Conservation (phyloP, 1,140 invertebrate species). For the Pseudobourletiella spinata region DNA sequence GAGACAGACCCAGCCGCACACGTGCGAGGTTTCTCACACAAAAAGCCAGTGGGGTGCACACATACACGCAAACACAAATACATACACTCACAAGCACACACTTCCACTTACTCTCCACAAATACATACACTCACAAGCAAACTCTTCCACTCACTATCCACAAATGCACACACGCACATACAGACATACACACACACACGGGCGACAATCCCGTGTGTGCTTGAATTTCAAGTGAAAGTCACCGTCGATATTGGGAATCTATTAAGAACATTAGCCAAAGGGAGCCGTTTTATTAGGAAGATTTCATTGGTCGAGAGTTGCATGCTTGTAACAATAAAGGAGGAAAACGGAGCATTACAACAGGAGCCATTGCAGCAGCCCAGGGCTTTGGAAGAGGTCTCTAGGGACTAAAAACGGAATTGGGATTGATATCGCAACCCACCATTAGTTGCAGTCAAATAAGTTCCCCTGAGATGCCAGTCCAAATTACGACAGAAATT, state of each 20-base stretch:
- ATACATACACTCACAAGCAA: too few species aligned
- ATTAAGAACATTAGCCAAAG: slow-evolving; percentile 34
- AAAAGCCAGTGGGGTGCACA: too few species aligned
- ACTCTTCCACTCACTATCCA: too few species aligned
- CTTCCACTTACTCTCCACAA: too few species aligned
- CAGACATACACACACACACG: not conserved
- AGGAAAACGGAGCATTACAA: slow-evolving; percentile 14
- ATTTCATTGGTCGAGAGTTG: slow-evolving; percentile 31
- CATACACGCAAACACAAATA: too few species aligned
- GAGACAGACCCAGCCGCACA: too few species aligned
- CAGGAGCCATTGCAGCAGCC: slow-evolving; percentile 20
- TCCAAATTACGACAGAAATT: slow-evolving; percentile 37
- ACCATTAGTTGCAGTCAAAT: slow-evolving; percentile 37
- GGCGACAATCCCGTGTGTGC: not conserved
- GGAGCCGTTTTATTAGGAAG: slow-evolving; percentile 33
- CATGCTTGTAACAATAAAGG: slow-evolving; percentile 35
- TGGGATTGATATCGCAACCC: slow-evolving; percentile 37
- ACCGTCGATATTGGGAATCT: slow-evolving; percentile 34
- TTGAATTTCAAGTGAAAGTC: slow-evolving; percentile 7
- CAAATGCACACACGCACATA: not conserved
- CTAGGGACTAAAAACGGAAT: slow-evolving; percentile 31
- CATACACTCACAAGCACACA: too few species aligned
- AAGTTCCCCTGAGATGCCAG: slow-evolving; percentile 36
- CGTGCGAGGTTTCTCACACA: too few species aligned
- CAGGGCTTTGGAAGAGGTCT: slow-evolving; percentile 30